Evolutionary conservation across 1,140 invertebrate genomes (phyloP).

Genomic region (Heliconius congener): DNA sequence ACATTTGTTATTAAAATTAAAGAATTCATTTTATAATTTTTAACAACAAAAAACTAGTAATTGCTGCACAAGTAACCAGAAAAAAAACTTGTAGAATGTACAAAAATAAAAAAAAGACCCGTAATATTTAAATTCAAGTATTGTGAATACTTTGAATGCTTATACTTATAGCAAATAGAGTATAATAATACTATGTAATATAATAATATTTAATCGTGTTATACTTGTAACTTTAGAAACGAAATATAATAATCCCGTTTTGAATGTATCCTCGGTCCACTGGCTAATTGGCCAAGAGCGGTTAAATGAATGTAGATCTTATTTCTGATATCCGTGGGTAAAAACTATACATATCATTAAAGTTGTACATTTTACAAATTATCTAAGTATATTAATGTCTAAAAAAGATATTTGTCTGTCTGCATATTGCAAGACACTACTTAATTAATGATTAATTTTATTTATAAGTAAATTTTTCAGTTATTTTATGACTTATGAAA

Average conservation of each 20-base stretch:
- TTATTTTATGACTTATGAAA: too few species aligned
- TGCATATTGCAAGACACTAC: background rate
- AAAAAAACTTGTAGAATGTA: conserved; percentile 9
- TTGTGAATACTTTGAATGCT: background rate
- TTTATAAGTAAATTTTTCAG: too few species aligned
- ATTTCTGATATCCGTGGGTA: conserved; percentile 19
- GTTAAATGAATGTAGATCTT: conserved; percentile 10
- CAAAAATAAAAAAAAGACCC: background rate
- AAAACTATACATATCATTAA: background rate
- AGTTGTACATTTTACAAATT: background rate
- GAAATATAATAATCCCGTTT: conserved; percentile 18
- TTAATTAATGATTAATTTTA: background rate
- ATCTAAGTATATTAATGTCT: background rate
- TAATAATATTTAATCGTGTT: background rate
- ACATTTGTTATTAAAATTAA: background rate
- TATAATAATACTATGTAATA: background rate
- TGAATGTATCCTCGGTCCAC: conserved; percentile 7
- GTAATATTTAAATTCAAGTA: background rate
- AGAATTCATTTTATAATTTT: background rate
- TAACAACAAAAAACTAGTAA: background rate
- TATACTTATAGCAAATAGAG: background rate
- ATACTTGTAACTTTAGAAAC: background rate
- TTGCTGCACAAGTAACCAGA: background rate
- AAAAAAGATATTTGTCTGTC: conserved; percentile 17
- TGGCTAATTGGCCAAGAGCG: conserved; percentile 7